Conservation (phyloP, 2,888 invertebrate genomes). For the Tetropium fuscum region DNA sequence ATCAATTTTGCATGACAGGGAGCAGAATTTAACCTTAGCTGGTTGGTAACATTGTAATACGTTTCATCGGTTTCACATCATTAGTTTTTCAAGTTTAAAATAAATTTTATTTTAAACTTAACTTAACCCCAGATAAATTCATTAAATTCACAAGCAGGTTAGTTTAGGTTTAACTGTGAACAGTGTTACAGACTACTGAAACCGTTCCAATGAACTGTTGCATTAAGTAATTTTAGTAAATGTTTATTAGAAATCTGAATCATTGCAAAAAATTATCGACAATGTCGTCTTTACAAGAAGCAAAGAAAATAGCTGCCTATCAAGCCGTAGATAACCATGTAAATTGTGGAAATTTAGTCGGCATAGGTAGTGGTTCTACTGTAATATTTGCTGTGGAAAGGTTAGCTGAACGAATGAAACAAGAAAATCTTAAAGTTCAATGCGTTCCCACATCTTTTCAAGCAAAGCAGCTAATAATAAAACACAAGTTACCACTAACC, state of each 20-base stretch:
- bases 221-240: neutral
- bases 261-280: conserved; percentile 19
- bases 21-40: too few species aligned
- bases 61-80: too few species aligned
- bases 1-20: too few species aligned
- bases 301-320: conserved; percentile 84
- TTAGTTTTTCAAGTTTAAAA: too few species aligned
- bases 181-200: too few species aligned
- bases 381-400: conserved; percentile 91
- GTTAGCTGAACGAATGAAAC: conserved; percentile 80
- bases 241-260: too few species aligned
- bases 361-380: conserved; percentile 96
- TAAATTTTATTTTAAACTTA: too few species aligned
- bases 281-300: conserved; percentile 68
- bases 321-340: conserved; percentile 86
- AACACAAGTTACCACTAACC: conserved; percentile 82
- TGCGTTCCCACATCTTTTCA: conserved; percentile 97
- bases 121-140: too few species aligned
- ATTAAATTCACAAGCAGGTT: too few species aligned
- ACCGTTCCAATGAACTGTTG: neutral
- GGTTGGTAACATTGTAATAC: too few species aligned
- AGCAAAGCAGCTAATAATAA: conserved; percentile 88
- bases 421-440: conserved; percentile 80
- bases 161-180: too few species aligned
- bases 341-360: conserved; percentile 79